Evolutionary conservation across 2,797 vertebrate species (phyloP).

Genomic region (Hypotaenidia philippensis): DNA sequence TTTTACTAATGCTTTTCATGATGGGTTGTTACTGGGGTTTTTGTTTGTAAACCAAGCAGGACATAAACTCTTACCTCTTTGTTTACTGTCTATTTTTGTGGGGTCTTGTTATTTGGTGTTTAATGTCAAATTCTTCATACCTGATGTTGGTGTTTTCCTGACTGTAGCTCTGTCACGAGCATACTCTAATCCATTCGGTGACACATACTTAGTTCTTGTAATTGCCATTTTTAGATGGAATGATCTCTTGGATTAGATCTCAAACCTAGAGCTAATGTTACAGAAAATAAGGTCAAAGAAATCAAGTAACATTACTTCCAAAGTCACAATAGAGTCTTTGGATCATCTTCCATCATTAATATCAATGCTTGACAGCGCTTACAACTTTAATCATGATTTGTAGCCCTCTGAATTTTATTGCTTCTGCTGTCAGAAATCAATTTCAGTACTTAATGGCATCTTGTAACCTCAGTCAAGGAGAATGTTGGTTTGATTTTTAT

Average conservation of each 20-base stretch:
- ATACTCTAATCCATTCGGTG: background rate
- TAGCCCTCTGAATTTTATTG: conserved; percentile 8
- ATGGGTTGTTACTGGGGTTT: background rate
- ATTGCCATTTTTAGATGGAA: background rate
- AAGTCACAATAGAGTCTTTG: background rate
- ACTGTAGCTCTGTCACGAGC: background rate
- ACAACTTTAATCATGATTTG: background rate
- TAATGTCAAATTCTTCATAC: background rate
- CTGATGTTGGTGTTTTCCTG: background rate
- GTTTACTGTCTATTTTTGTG: background rate
- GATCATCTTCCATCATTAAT: background rate
- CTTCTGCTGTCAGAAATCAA: background rate
- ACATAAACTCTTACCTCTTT: background rate
- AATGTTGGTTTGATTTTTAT: conserved; percentile 17
- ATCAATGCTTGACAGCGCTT: background rate
- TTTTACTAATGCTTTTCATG: background rate
- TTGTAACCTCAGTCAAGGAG: conserved; percentile 11
- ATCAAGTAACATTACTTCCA: background rate
- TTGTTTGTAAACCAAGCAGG: background rate
- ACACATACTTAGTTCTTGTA: background rate
- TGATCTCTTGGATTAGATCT: background rate
- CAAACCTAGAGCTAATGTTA: background rate
- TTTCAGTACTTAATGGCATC: conserved; percentile 3
- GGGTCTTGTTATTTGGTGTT: background rate
- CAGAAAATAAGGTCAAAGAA: conserved; percentile 35